Percentiles rank a stretch among this genome's conserved stretches.
These are phyloP conservation scores for Sesia apiformis DNA, from an alignment of 2,888 invertebrate genomes.

Conservation along the genomic window DNA sequence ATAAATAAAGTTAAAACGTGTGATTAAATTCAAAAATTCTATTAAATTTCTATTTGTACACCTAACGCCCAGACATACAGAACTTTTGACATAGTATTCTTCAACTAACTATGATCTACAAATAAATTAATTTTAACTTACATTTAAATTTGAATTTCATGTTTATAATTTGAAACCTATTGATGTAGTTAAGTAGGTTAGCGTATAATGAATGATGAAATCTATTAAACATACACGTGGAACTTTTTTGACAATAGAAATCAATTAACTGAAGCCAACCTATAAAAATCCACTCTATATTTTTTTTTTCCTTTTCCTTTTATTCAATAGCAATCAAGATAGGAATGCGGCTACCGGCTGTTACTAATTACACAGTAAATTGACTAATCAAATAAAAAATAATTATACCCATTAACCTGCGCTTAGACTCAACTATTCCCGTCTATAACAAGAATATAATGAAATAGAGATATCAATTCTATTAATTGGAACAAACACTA, in stretches of 20 bases:
- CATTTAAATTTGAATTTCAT: no score
- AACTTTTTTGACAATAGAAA: not conserved
- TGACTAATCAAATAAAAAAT: not conserved
- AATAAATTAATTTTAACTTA: no score
- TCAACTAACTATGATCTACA: no score
- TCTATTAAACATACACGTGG: not conserved
- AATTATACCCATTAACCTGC: not conserved
- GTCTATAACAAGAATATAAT: not conserved
- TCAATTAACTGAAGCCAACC: not conserved
- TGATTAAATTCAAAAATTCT: no score
- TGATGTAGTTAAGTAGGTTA: not conserved
- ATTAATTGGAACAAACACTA: no score
- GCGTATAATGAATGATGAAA: not conserved
- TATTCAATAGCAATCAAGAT: not conserved
- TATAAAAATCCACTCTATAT: not conserved
- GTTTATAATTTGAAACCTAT: no score
- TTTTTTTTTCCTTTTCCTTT: not conserved
- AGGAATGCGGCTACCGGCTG: constrained; percentile 1
- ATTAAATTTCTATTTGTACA: no score
- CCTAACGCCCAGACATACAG: no score
- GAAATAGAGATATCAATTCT: no score
- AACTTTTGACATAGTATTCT: no score
- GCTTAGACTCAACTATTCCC: not conserved
- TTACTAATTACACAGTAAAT: not conserved
- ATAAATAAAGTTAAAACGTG: no score